phyloP scores from a whole-genome alignment of 2,888 invertebrate genomes.

The Taphrorychus bicolor region DNA sequence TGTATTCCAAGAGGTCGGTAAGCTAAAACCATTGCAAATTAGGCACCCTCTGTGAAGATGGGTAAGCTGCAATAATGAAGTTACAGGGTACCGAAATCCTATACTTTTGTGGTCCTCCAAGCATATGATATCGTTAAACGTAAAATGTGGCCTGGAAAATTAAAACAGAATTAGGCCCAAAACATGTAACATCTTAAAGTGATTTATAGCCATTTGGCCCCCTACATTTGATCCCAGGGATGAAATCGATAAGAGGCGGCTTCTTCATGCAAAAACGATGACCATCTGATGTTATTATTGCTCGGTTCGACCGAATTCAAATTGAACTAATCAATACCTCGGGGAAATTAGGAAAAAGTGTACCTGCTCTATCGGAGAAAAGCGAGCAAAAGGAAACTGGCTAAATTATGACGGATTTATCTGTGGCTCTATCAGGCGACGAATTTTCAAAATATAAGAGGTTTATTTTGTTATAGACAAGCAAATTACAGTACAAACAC shows the following conservation, averaged over 20 bases:
- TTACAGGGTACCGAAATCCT: no score
- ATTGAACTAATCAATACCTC: slow-evolving; percentile 10
- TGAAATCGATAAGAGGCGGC: background rate
- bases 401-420: slow-evolving; percentile 8
- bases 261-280: background rate
- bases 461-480: background rate
- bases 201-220: background rate
- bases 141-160: no score
- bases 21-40: no score
- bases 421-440: slow-evolving; percentile 1
- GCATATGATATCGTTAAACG: no score
- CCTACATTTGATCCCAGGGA: background rate
- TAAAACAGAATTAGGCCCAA: slow-evolving; percentile 9
- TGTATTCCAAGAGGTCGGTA: no score
- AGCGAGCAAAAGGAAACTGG: background rate
- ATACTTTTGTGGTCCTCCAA: no score
- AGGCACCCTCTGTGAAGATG: no score
- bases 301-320: slow-evolving; percentile 5
- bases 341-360: slow-evolving; percentile 11
- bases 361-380: slow-evolving; percentile 4
- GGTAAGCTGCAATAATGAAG: no score
- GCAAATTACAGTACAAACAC: background rate
- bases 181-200: slow-evolving; percentile 11
- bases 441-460: background rate
- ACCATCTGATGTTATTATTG: background rate